Base-by-base conservation (phyloP, 2,888 invertebrate species). In the Odontothrips loti region DNA sequence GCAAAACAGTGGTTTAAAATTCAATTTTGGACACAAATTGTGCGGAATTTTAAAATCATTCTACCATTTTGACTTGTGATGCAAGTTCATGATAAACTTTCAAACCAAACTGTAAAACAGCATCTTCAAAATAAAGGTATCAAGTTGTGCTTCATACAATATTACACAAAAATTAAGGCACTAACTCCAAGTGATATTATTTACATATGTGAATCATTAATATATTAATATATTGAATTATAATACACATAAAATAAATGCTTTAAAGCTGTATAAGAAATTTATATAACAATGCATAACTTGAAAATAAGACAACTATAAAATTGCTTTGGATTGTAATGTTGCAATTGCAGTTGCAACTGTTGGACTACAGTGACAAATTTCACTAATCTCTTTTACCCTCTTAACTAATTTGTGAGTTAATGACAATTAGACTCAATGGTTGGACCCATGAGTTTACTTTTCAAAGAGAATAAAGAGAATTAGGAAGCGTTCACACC, bases 241-340 rank as follows among this genome's bases (percentile, higher is more conserved):
- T 75, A 27, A 8, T 75, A 75, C 68, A 58, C 17, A 58, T 58
- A 58, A 58, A 75, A 75, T 75, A 75, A 75, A 75, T 75, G 68
- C 68, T 75, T 75, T 27, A 23, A 27, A 75, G 68, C 12, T 27
- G 68, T 75, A 27, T 75, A 23, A 27, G 68, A 75, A 75, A 75
- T 43, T 43, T 43, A 43, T 43, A 43, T 43, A 43, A 58, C 58
- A 17, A 75, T 23, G 12, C 68, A 27, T 75, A 75, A 75, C 68
- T 23, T 12, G 68, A n/a, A 23, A 75, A 27, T 27, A 75, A 75
- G 27, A 27, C 68, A 75, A 75, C 23, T 75, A 23, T 27, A 58
- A 43, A 58, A 20, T 27, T 75, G 68, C 68, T 75, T 75, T 75
- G 68, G 68, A 27, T 75, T 9, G 27, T 27, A 75, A 12, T 75